A percentile compares a stretch with the other conserved stretches of the same genome.
Conservation (phyloP, 2,888 invertebrate genomes). For the Standfussiana lucernea region DNA sequence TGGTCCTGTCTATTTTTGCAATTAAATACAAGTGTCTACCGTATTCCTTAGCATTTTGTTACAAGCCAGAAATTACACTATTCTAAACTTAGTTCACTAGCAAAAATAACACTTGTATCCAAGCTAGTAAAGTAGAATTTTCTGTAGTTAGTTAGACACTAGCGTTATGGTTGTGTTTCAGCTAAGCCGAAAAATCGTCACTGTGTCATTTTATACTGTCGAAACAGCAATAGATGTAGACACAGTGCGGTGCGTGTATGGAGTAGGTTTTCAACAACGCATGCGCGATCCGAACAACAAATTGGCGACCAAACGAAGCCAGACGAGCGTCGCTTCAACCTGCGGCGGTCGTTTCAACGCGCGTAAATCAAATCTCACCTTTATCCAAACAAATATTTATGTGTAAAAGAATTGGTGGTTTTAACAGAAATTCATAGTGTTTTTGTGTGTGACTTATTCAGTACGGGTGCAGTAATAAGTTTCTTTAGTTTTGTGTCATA, state of each 20-base stretch:
- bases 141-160: not conserved
- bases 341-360: slow-evolving; percentile 47
- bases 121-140: slow-evolving; percentile 38
- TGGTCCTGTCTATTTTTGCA: slow-evolving; percentile 39
- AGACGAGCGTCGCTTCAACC: slow-evolving; percentile 61
- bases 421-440: slow-evolving; percentile 38
- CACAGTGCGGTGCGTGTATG: slow-evolving; percentile 56
- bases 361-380: slow-evolving; percentile 30
- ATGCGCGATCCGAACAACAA: slow-evolving; percentile 59
- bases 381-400: slow-evolving; percentile 61
- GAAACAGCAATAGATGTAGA: slow-evolving; percentile 44
- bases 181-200: slow-evolving; percentile 40
- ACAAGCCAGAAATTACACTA: slow-evolving; percentile 30
- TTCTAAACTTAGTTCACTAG: not conserved
- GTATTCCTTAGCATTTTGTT: slow-evolving; percentile 39
- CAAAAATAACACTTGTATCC: not conserved
- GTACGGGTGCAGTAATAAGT: slow-evolving; percentile 49
- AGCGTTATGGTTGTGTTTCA: slow-evolving; percentile 49
- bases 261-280: slow-evolving; percentile 52
- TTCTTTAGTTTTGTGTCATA: slow-evolving; percentile 51
- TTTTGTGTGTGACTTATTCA: slow-evolving; percentile 52
- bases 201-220: slow-evolving; percentile 55
- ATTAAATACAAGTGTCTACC: slow-evolving; percentile 42
- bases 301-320: slow-evolving; percentile 41
- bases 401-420: slow-evolving; percentile 42